phyloP scores from a whole-genome alignment of 2,888 invertebrate species.

The Arctia plantaginis region DNA sequence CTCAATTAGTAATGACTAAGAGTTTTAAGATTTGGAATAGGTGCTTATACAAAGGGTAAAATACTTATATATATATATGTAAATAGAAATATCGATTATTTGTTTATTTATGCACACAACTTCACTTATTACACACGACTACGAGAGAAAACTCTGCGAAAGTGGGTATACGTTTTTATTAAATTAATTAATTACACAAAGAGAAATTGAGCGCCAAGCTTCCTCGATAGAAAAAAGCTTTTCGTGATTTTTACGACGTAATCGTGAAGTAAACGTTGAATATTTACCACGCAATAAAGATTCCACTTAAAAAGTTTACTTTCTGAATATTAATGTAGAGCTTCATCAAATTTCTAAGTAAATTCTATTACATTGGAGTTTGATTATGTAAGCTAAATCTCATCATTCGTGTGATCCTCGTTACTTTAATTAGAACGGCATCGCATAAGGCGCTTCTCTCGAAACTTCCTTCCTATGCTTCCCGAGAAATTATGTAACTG shows the following conservation, averaged over 20 bases:
- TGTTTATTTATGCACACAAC: background rate
- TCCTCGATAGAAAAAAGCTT: conserved; percentile 12
- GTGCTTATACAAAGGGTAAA: too few relatives aligned
- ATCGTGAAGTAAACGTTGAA: conserved; percentile 39
- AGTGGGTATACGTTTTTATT: conserved; percentile 18
- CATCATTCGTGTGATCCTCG: background rate
- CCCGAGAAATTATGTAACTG: too few relatives aligned
- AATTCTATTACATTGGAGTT: background rate
- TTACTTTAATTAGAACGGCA: background rate
- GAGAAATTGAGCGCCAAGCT: conserved; percentile 24
- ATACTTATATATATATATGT: too few relatives aligned
- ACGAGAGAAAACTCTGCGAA: conserved; percentile 8
- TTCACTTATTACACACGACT: conserved; percentile 14
- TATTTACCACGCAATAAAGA: conserved; percentile 48
- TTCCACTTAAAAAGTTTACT: conserved; percentile 39
- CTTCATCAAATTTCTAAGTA: conserved; percentile 29
- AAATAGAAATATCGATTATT: background rate
- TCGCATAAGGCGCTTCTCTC: too few relatives aligned
- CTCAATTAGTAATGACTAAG: too few relatives aligned
- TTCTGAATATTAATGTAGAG: conserved; percentile 5
- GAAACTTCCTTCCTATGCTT: too few relatives aligned
- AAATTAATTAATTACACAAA: conserved; percentile 33
- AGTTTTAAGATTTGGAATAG: too few relatives aligned
- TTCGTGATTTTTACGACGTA: conserved; percentile 21
- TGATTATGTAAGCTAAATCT: background rate